phyloP scores from a whole-genome alignment of 1,140 invertebrate species.

The Ips typographus region DNA sequence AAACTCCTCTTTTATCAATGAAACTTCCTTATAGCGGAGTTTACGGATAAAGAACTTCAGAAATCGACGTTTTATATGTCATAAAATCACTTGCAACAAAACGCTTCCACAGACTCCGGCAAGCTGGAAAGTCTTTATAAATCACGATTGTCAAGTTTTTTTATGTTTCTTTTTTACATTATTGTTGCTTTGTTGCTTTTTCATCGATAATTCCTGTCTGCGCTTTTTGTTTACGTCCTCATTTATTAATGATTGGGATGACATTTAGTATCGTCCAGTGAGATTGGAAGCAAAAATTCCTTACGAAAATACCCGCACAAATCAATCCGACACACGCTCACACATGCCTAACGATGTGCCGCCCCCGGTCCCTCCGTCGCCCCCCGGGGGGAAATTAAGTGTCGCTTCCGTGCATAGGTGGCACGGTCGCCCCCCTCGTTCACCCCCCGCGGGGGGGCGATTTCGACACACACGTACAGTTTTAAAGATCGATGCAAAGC shows the following conservation, averaged over 20 bases:
- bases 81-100: constrained; percentile 47
- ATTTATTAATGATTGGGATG: no score
- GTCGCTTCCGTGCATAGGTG: constrained; percentile 37
- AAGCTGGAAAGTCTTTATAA: constrained; percentile 40
- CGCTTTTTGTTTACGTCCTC: no score
- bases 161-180: constrained; percentile 24
- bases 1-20: constrained; percentile 21
- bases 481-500: constrained; percentile 55
- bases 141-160: constrained; percentile 41
- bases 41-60: constrained; percentile 43
- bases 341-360: constrained; percentile 35
- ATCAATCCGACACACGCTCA: constrained; percentile 36
- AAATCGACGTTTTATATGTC: constrained; percentile 47
- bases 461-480: constrained; percentile 48
- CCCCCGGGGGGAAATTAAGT: constrained; percentile 26
- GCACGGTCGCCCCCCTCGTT: constrained; percentile 14
- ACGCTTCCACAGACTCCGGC: constrained; percentile 37
- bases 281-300: constrained; percentile 12
- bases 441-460: constrained; percentile 23
- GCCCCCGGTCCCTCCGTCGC: constrained; percentile 1
- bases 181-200: neutral
- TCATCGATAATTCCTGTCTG: no score
- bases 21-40: constrained; percentile 34
- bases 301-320: constrained; percentile 34
- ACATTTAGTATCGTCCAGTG: no score